Conservation (phyloP, 2,888 invertebrate species). For the Sipunculus nudus region DNA sequence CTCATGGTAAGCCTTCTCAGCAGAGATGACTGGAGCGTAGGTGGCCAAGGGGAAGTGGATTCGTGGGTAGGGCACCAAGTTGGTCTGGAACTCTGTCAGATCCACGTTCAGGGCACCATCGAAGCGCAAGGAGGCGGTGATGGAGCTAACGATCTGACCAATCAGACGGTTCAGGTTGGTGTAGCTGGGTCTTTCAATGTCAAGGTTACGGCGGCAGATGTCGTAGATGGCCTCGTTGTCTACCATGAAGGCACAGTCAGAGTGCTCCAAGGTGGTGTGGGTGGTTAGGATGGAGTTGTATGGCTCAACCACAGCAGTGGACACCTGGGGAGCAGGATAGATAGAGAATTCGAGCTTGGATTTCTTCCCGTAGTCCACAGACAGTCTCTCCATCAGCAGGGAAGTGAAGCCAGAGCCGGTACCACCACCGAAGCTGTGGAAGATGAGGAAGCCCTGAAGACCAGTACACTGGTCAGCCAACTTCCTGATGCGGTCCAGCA, state of each 20-base stretch:
- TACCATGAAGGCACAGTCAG: slow-evolving; percentile 73
- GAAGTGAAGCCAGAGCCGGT: slow-evolving; percentile 91
- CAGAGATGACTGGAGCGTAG: too few species aligned
- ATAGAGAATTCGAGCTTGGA: slow-evolving; percentile 88
- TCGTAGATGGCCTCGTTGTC: too few species aligned
- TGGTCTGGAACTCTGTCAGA: too few species aligned
- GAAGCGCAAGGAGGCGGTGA: too few species aligned
- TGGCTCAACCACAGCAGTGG: slow-evolving; percentile 92
- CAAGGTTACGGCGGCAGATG: too few species aligned
- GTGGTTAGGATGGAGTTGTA: slow-evolving; percentile 96
- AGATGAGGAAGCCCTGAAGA: slow-evolving; percentile 81
- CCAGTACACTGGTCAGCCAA: slow-evolving; percentile 81
- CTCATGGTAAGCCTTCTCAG: too few species aligned
- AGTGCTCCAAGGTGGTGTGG: slow-evolving; percentile 92
- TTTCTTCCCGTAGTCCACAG: slow-evolving; percentile 85
- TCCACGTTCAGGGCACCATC: too few species aligned
- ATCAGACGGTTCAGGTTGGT: too few species aligned
- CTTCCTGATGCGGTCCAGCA: slow-evolving; percentile 78
- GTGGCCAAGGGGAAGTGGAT: too few species aligned
- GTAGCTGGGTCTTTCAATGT: too few species aligned
- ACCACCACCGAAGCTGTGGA: slow-evolving; percentile 88
- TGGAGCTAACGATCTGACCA: too few species aligned
- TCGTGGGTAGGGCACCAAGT: too few species aligned
- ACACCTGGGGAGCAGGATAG: slow-evolving; percentile 90
- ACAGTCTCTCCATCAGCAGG: slow-evolving; percentile 83